phyloP scores from a whole-genome alignment of 1,140 invertebrate species.

The Leucophenga varia region DNA sequence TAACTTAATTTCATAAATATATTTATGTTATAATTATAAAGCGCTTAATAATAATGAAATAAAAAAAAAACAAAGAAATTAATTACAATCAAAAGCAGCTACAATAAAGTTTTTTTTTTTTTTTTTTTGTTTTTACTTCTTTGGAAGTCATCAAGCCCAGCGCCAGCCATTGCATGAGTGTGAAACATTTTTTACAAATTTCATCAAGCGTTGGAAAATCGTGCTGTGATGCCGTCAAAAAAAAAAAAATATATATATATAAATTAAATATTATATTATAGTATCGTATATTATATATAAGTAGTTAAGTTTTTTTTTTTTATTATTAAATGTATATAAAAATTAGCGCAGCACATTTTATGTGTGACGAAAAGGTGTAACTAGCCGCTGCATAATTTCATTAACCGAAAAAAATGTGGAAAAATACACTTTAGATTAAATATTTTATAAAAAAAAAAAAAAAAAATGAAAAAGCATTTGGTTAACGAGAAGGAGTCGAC shows the following conservation, averaged over 20 bases:
- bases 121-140: too few species aligned
- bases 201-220: conserved; percentile 36
- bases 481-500: conserved; percentile 21
- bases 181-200: conserved; percentile 33
- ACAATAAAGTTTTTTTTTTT: too few species aligned
- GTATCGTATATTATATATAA: too few species aligned
- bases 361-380: conserved; percentile 41
- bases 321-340: not conserved
- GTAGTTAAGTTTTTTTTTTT: too few species aligned
- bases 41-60: too few species aligned
- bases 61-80: too few species aligned
- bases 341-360: conserved; percentile 5
- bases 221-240: conserved; percentile 16
- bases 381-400: too few species aligned
- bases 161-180: conserved; percentile 28
- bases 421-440: too few species aligned
- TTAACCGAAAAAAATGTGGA: too few species aligned
- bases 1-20: conserved; percentile 52
- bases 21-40: conserved; percentile 20
- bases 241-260: not conserved
- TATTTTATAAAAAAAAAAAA: conserved; percentile 18
- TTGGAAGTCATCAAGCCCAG: too few species aligned
- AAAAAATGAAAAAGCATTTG: conserved; percentile 15
- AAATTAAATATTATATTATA: too few species aligned
- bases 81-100: too few species aligned